Evolutionary conservation across 2,113 vertebrate species (phyloP).

Genomic region (Pseudorhombus dupliciocellatus): DNA sequence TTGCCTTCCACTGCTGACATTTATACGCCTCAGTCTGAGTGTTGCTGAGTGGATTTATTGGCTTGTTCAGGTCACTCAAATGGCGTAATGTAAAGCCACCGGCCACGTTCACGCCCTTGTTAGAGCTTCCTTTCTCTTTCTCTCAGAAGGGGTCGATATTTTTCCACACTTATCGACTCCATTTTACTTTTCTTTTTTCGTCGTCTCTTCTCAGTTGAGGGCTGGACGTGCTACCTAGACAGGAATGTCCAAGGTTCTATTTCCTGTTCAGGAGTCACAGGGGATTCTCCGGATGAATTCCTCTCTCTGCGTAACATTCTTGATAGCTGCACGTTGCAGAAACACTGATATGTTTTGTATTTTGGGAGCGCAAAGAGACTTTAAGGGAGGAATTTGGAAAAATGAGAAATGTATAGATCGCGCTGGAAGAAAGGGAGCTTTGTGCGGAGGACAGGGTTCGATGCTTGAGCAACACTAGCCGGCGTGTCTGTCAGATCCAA

Average conservation of each 20-base stretch:
- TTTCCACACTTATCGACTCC: slow-evolving; percentile 24
- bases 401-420: slow-evolving; percentile 55
- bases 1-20: slow-evolving; percentile 49
- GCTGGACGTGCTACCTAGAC: slow-evolving; percentile 34
- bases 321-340: slow-evolving; percentile 26
- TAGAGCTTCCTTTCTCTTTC: slow-evolving; percentile 13
- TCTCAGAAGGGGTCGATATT: slow-evolving; percentile 23
- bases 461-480: slow-evolving; percentile 20
- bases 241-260: slow-evolving; percentile 66
- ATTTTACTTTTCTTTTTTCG: slow-evolving; percentile 14
- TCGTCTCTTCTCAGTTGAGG: slow-evolving; percentile 9
- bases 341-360: background rate
- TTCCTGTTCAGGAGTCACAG: slow-evolving; percentile 59
- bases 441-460: slow-evolving; percentile 38
- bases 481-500: slow-evolving; percentile 25
- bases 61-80: slow-evolving; percentile 59
- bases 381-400: slow-evolving; percentile 33
- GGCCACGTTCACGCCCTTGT: slow-evolving; percentile 17
- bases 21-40: slow-evolving; percentile 45
- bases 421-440: slow-evolving; percentile 55
- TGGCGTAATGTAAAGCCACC: slow-evolving; percentile 42
- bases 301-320: slow-evolving; percentile 44
- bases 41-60: slow-evolving; percentile 58
- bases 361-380: slow-evolving; percentile 12
- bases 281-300: slow-evolving; percentile 54